phyloP scores from a whole-genome alignment of 64 coral and sea anemone species.

The Montipora capricornis region DNA sequence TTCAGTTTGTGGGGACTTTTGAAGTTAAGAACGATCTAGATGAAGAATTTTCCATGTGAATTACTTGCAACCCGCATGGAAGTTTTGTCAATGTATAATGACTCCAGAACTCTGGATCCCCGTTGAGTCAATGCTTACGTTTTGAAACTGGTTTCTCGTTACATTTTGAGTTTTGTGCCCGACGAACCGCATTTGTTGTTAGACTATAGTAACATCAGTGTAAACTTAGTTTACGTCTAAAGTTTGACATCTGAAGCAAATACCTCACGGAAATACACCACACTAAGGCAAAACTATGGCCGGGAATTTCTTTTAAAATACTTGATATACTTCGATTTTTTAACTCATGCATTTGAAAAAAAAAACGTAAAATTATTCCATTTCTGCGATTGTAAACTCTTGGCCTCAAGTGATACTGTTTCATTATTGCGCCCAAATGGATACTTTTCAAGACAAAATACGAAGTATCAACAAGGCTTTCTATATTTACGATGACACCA shows the following conservation, averaged over 20 bases:
- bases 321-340: not conserved
- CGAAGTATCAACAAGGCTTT: not conserved
- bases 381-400: not conserved
- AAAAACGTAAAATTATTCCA: not conserved
- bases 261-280: not conserved
- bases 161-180: not conserved
- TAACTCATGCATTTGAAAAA: not conserved
- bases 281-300: not conserved
- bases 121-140: not conserved
- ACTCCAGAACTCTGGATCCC: not conserved
- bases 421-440: not conserved
- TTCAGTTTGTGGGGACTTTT: not conserved
- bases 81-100: not conserved
- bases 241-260: not conserved
- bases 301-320: not conserved
- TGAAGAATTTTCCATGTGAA: slow-evolving; percentile 7
- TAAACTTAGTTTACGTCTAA: not conserved
- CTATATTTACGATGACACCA: not conserved
- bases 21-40: not conserved
- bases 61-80: not conserved
- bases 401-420: not conserved
- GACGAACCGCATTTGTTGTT: not conserved
- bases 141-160: not conserved
- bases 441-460: not conserved
- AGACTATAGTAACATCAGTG: not conserved